Evolutionary conservation across 1,140 invertebrate genomes (phyloP), one percentile per base, ranked within the genome.

Genomic region (Pseudachorutes palmiensis): DNA sequence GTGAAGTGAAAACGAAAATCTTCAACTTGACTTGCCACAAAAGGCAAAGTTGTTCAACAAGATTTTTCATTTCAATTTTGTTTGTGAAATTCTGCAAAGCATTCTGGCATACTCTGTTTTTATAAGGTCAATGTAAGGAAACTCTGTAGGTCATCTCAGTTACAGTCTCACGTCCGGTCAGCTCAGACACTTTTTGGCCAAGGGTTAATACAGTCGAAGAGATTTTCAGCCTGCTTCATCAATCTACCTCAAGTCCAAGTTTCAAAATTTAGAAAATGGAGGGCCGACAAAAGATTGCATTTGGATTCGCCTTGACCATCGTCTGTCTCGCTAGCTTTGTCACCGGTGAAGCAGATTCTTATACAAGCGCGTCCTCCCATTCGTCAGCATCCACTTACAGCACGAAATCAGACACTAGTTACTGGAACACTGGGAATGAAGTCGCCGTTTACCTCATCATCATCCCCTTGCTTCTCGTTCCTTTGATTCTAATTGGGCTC

Each of bases 351-450:
- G n/a, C n/a, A n/a, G n/a, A n/a, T n/a, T n/a, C n/a, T n/a, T n/a
- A n/a, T n/a, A n/a, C n/a, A n/a, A n/a, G n/a, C n/a, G n/a, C n/a
- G n/a, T n/a, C n/a, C n/a, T n/a, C n/a, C n/a, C n/a, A n/a, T n/a
- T n/a, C n/a, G 51, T 3, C 51, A 14, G 51, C 51, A 5, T 14
- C 51, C 9, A 55, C 51, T 26, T 55, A 55, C 24, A 55, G 9
- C 9, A 55, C 51, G 5, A 26, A 5, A 5, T 19, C 51, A 24
- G 24, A 16, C 24, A 55, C 3, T 26, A 55, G 51, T 24, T 55
- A 55, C 51, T 55, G 51, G 51, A 55, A 24, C 51, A 55, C 51
- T 55, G 51, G 51, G 51, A 55, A 55, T 26, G 51, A 55, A 55
- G 51, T 55, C 9, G 51, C 51, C 5, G 51, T 55, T 22, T 55